These are phyloP conservation scores for Eurypyga helias DNA, from an alignment of 2,113 vertebrate species.

Conservation along the genomic window DNA sequence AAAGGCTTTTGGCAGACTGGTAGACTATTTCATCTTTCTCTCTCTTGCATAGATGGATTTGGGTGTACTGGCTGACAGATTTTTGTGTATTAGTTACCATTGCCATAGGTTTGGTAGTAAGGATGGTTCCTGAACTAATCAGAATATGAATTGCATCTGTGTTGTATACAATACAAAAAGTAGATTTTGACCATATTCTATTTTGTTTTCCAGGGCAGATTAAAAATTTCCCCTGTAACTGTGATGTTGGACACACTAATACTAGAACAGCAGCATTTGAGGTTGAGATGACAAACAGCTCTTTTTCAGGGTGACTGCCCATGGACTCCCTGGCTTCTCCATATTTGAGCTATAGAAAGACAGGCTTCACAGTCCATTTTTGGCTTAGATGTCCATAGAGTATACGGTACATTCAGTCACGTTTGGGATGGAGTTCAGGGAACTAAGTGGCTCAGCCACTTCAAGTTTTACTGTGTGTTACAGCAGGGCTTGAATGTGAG, in stretches of 20 bases:
- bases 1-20: background rate
- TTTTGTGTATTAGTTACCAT: background rate
- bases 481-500: background rate
- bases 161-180: background rate
- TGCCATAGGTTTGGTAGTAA: background rate
- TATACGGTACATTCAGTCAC: background rate
- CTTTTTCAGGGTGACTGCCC: background rate
- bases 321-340: background rate
- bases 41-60: background rate
- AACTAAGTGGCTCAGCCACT: background rate
- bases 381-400: background rate
- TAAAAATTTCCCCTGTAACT: background rate
- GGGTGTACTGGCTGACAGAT: background rate
- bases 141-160: background rate
- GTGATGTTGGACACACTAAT: background rate
- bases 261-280: background rate
- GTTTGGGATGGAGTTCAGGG: background rate
- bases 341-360: background rate
- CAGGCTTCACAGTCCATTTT: background rate
- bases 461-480: background rate
- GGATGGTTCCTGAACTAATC: background rate
- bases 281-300: background rate
- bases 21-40: background rate
- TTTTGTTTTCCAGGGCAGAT: background rate
- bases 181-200: background rate